Evolutionary conservation across 2,888 invertebrate genomes (phyloP).

Genomic region (Epinotia brunnichana): DNA sequence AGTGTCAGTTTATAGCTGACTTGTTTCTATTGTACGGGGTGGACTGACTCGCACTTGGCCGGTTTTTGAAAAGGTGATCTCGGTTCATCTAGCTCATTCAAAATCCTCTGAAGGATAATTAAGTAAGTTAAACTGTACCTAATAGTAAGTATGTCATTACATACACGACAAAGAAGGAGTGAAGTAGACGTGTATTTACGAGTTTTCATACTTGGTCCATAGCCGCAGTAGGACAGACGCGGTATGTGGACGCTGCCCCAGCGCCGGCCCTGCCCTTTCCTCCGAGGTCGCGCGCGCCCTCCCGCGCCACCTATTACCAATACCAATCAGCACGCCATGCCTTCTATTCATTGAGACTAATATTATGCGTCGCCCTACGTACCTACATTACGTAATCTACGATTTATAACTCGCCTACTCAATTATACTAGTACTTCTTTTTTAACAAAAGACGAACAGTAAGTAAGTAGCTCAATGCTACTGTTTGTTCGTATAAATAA

Average conservation of each 20-base stretch:
- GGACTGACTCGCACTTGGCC: no score
- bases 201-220: neutral
- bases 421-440: neutral
- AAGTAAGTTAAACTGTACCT: no score
- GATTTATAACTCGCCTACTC: neutral
- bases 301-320: conserved; percentile 28
- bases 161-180: neutral
- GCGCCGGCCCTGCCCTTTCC: conserved; percentile 46
- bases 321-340: conserved; percentile 33
- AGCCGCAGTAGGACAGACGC: conserved; percentile 42
- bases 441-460: neutral
- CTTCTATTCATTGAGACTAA: conserved; percentile 21
- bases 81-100: no score
- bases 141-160: neutral
- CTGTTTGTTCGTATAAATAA: no score
- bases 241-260: conserved; percentile 18
- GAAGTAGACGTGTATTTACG: neutral
- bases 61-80: no score
- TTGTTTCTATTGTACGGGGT: no score
- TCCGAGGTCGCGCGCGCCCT: conserved; percentile 38
- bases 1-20: no score
- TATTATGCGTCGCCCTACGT: conserved; percentile 9
- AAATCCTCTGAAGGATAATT: no score
- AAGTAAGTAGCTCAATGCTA: no score
- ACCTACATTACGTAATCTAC: conserved; percentile 14